These are phyloP conservation scores for Antedon mediterranea DNA, from an alignment of 53 echinoderm and acorn worm species.

Conservation along the genomic window DNA sequence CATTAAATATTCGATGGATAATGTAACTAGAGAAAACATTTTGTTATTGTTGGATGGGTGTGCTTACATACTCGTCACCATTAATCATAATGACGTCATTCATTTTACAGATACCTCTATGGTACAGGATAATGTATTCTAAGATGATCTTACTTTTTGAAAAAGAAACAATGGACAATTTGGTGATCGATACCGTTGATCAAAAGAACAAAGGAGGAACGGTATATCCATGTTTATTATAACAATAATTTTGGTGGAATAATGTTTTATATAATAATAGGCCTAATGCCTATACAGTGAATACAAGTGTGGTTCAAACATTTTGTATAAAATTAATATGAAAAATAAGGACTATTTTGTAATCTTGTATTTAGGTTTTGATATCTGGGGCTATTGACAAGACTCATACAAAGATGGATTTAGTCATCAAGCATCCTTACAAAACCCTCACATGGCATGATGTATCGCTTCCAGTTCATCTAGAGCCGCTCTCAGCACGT, in stretches of 20 bases:
- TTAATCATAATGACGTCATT: too few species aligned
- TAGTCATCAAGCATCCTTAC: constrained; percentile 26
- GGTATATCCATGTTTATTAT: background rate
- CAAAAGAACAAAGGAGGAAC: constrained; percentile 6
- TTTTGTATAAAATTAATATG: too few species aligned
- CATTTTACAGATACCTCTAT: background rate
- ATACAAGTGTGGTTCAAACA: too few species aligned
- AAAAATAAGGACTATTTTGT: background rate
- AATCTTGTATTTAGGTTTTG: constrained; percentile 25
- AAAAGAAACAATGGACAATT: constrained; percentile 12
- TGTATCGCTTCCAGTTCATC: constrained; percentile 16
- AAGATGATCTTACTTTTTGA: background rate
- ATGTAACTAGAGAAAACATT: too few species aligned
- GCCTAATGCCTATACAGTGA: too few species aligned
- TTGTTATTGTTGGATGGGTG: too few species aligned
- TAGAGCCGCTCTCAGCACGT: constrained; percentile 7
- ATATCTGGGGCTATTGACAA: constrained; percentile 21
- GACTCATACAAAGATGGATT: constrained; percentile 3
- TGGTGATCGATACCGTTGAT: constrained; percentile 19
- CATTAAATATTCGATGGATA: too few species aligned
- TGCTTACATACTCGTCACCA: too few species aligned
- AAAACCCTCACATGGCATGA: constrained; percentile 24
- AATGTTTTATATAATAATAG: too few species aligned
- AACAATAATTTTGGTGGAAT: too few species aligned
- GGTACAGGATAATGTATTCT: background rate